phyloP scores from a whole-genome alignment of 2,113 vertebrate species.

The Mustela nigripes region DNA sequence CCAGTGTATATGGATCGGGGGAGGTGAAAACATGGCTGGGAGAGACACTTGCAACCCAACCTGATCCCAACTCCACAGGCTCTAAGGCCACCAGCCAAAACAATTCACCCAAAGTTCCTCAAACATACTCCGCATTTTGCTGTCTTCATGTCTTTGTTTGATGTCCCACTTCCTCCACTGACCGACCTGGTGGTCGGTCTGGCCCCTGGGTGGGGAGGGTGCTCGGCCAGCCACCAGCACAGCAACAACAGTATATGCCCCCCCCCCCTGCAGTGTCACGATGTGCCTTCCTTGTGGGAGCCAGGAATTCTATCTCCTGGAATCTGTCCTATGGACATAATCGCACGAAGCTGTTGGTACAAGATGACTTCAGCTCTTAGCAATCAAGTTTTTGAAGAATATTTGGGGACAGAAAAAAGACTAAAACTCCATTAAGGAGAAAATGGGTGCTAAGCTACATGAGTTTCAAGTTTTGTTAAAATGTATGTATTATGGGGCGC shows the following conservation, averaged over 20 bases:
- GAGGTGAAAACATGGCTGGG: neutral
- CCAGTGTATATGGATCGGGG: fast-evolving
- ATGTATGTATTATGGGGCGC: neutral
- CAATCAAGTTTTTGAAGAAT: neutral
- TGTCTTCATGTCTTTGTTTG: neutral
- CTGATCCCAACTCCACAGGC: neutral
- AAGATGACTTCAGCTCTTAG: neutral
- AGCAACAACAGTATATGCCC: neutral
- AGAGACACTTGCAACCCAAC: neutral
- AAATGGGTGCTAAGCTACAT: neutral
- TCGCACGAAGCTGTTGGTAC: neutral
- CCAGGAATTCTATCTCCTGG: neutral
- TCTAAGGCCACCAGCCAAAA: neutral
- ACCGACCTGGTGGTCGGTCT: neutral
- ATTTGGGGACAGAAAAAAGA: neutral
- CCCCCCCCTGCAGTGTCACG: neutral
- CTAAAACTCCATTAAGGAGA: neutral
- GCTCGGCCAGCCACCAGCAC: too few relatives aligned
- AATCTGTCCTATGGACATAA: neutral
- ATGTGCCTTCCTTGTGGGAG: neutral
- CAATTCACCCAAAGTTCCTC: neutral
- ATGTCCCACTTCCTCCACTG: neutral
- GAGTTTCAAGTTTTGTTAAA: neutral
- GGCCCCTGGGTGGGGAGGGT: neutral
- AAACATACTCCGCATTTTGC: neutral